phyloP scores from a whole-genome alignment of 1,140 invertebrate species.

The Thereuonema tuberculata region DNA sequence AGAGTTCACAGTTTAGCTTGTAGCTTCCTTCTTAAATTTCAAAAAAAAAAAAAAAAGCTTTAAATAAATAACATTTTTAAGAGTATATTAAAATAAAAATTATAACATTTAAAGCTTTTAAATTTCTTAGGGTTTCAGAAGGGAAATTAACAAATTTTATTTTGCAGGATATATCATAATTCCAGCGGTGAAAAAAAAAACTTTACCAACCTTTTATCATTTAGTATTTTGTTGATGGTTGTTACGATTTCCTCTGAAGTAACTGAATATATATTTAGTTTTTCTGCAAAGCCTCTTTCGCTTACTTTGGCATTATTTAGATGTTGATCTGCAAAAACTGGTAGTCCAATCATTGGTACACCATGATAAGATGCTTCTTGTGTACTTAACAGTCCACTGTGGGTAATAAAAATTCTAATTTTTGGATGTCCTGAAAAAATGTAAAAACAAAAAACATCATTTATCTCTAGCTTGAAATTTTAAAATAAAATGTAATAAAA shows the following conservation, averaged over 20 bases:
- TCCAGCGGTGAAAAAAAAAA: too few relatives aligned
- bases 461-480: too few relatives aligned
- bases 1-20: too few relatives aligned
- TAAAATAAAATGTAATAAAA: too few relatives aligned
- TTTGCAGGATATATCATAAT: too few relatives aligned
- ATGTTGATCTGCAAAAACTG: slow-evolving; percentile 46
- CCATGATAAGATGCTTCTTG: slow-evolving; percentile 46
- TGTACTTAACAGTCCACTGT: slow-evolving; percentile 47
- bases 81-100: too few relatives aligned
- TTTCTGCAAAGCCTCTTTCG: background rate
- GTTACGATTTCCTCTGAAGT: slow-evolving; percentile 21
- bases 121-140: too few relatives aligned
- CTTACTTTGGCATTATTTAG: slow-evolving; percentile 28
- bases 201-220: background rate
- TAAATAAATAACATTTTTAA: too few relatives aligned
- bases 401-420: slow-evolving; percentile 45
- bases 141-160: too few relatives aligned
- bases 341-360: slow-evolving; percentile 47
- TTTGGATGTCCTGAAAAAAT: slow-evolving; percentile 45
- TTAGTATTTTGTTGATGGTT: background rate
- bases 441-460: background rate
- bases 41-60: too few relatives aligned
- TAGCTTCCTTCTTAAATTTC: too few relatives aligned
- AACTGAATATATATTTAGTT: background rate
- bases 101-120: too few relatives aligned